phyloP scores from a whole-genome alignment of 2,113 vertebrate genomes.

The Caranx melampygus region DNA sequence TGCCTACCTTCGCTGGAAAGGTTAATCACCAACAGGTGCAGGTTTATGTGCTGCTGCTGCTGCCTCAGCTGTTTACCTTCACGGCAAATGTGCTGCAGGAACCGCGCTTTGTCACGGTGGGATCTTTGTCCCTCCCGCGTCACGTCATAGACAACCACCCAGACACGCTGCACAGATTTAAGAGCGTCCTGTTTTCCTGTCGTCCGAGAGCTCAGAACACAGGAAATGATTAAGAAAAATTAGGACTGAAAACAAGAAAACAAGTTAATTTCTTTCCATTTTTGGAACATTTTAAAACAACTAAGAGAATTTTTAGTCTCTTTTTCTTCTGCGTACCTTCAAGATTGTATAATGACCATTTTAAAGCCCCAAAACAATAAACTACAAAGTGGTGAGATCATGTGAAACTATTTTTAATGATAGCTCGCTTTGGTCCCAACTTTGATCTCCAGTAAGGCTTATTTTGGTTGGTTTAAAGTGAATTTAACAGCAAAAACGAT shows the following conservation, averaged over 20 bases:
- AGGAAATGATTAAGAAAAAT: not conserved
- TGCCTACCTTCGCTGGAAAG: constrained; percentile 69
- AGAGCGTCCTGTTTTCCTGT: too few relatives aligned
- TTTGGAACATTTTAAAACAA: not conserved
- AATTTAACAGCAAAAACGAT: too few relatives aligned
- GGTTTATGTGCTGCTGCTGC: constrained; percentile 62
- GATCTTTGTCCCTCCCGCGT: constrained; percentile 22
- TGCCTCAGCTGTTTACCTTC: constrained; percentile 72
- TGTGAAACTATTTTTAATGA: too few relatives aligned
- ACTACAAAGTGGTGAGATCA: not conserved
- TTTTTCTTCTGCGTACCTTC: too few relatives aligned
- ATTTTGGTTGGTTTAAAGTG: too few relatives aligned
- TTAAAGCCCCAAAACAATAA: not conserved
- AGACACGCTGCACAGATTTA: not conserved
- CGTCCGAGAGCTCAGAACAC: too few relatives aligned
- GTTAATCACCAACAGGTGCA: constrained; percentile 83
- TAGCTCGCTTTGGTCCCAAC: not conserved
- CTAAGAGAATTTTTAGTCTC: not conserved
- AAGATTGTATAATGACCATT: not conserved
- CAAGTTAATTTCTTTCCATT: not conserved
- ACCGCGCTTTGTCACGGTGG: constrained; percentile 47
- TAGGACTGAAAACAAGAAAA: not conserved
- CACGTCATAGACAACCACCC: not conserved
- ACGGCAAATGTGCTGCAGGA: constrained; percentile 55
- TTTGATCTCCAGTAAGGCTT: too few relatives aligned